A percentile compares a stretch with the other conserved stretches of the same genome.
phyloP scores from a whole-genome alignment of 2,797 vertebrate genomes.

The Gorsachius magnificus region DNA sequence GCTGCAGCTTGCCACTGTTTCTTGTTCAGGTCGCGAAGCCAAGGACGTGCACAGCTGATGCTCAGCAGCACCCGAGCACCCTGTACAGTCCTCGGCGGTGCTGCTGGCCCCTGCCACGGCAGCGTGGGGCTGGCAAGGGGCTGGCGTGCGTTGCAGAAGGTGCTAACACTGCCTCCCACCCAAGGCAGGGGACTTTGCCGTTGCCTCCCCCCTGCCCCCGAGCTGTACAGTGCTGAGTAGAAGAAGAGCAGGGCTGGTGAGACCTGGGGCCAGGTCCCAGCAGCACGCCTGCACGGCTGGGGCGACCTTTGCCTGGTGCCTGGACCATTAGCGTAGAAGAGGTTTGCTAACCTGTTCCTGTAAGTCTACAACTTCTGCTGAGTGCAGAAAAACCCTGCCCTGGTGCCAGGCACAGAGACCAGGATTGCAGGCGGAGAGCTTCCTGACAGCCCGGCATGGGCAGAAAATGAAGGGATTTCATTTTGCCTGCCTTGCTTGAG shows the following conservation, averaged over 20 bases:
- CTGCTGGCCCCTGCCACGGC: fast-evolving
- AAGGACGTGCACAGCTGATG: no score
- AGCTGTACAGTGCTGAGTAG: fast-evolving
- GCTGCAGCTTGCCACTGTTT: not conserved
- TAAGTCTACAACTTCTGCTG: not conserved
- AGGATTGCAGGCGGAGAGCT: not conserved
- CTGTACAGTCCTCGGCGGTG: fast-evolving
- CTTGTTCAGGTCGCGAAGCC: not conserved
- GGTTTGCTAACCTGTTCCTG: not conserved
- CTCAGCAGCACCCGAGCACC: not conserved
- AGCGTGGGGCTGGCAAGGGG: not conserved
- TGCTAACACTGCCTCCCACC: fast-evolving
- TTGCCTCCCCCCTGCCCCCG: fast-evolving
- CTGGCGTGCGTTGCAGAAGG: fast-evolving
- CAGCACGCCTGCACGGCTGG: fast-evolving
- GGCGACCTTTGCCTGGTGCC: fast-evolving
- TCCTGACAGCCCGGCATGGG: fast-evolving
- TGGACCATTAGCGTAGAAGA: not conserved
- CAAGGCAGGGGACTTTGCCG: fast-evolving
- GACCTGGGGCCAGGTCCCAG: not conserved
- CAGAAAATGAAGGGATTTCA: not conserved
- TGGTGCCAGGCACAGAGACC: fast-evolving
- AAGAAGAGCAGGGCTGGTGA: not conserved
- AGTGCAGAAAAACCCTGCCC: not conserved
- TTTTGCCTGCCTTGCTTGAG: not conserved